Evolutionary conservation across 23 tunicate genomes (phyloP), one percentile per base, ranked within the genome.

Genomic region (Phallusia fumigata): DNA sequence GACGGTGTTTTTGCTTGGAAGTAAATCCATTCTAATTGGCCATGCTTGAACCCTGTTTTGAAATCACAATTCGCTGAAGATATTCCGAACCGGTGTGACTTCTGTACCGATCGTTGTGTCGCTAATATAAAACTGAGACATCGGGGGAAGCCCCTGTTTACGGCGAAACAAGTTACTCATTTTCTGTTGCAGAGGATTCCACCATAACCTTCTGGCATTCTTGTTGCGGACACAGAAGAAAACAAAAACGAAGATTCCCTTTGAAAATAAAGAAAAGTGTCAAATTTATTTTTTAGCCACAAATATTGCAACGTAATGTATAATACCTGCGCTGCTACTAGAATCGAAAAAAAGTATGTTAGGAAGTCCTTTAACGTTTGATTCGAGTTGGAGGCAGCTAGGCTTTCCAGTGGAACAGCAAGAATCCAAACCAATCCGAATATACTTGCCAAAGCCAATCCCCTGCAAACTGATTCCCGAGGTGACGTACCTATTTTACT

Each of bases 351-450:
- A 6, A 24, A 6, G 28, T 58, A 58, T 24, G 69, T 58, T 1
- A 58, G 69, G 69, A 24, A 11, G 8, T 11, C 16, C 28, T 22
- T 58, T 22, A 16, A 1, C 13, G 28, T 24, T 58, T 24, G 26
- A 24, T 13, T 24, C 2, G 69, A 1, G 28, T 58, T 58, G 8
- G 28, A 58, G 69, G 69, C 11, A 13, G 69, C 69, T 16, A 21
- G 16, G 16, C 69, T 58, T 58, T 58, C 69, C 11, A 58, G 28
- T 21, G 69, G 69, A 21, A 58, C 13, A 6, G 69, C 69, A 58
- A 58, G 69, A 6, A 58, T 58, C 69, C 69, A 58, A 24, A 58
- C 69, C 28, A 58, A 22, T 16, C 69, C 69, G 69, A 58, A 58
- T 21, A 58, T 58, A 58, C 69, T 58, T 24, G 69, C 69, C 16